phyloP scores from a whole-genome alignment of 2,797 vertebrate genomes.

The Bradypodion pumilum region DNA sequence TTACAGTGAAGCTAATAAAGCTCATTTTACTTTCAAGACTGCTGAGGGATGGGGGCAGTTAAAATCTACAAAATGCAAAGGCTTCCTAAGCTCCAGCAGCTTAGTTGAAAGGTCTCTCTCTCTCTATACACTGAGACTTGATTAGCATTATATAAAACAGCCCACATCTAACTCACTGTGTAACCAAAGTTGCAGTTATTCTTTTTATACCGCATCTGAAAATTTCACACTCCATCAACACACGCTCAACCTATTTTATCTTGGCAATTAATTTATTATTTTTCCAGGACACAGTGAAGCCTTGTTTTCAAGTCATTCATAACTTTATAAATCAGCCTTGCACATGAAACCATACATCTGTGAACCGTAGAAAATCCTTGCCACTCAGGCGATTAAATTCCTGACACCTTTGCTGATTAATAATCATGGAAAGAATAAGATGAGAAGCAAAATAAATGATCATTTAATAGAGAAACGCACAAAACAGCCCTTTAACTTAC shows the following conservation, averaged over 20 bases:
- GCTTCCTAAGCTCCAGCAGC: slow-evolving; percentile 75
- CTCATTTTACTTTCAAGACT: slow-evolving; percentile 64
- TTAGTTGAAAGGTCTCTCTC: slow-evolving; percentile 79
- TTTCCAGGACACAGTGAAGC: slow-evolving; percentile 81
- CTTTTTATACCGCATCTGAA: slow-evolving; percentile 83
- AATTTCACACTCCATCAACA: slow-evolving; percentile 99
- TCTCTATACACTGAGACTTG: slow-evolving; percentile 77
- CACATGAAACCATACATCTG: slow-evolving; percentile 84
- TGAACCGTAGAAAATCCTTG: slow-evolving; percentile 86
- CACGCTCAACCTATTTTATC: slow-evolving; percentile 96
- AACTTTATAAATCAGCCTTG: slow-evolving; percentile 97
- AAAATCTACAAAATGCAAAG: slow-evolving; percentile 73
- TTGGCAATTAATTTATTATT: slow-evolving; percentile 97
- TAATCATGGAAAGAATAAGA: slow-evolving; percentile 86
- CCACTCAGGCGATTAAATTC: slow-evolving; percentile 85
- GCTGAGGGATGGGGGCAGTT: slow-evolving; percentile 65
- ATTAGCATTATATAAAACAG: slow-evolving; percentile 82
- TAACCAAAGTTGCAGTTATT: slow-evolving; percentile 82
- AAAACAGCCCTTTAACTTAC: slow-evolving; percentile 90
- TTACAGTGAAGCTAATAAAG: slow-evolving; percentile 50
- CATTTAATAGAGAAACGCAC: slow-evolving; percentile 87
- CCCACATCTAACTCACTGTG: slow-evolving; percentile 80
- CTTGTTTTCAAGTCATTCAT: slow-evolving; percentile 96
- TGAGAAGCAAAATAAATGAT: slow-evolving; percentile 82
- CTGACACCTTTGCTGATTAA: slow-evolving; percentile 88